These are phyloP conservation scores for Lytechinus variegatus DNA, from an alignment of 35 echinoderm and acorn worm species.

Conservation along the genomic window DNA sequence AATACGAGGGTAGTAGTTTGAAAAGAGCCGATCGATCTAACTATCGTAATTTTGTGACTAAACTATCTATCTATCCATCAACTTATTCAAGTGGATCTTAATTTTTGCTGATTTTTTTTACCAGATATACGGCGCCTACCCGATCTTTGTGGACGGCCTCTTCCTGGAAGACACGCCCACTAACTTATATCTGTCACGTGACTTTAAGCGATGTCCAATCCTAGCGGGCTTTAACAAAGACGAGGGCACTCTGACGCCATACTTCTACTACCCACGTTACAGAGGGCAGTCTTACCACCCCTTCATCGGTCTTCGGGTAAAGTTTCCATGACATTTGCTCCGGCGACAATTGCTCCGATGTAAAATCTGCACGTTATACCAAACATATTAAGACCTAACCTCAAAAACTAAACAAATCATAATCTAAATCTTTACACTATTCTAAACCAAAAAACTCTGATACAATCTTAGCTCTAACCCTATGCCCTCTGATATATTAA, in stretches of 20 bases:
- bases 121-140: background rate
- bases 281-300: background rate
- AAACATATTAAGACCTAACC: too few species aligned
- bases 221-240: slow-evolving; percentile 22
- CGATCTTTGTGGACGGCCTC: background rate
- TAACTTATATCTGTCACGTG: background rate
- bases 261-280: background rate
- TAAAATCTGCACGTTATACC: too few species aligned
- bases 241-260: slow-evolving; percentile 22
- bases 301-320: background rate
- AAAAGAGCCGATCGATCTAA: too few species aligned
- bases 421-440: too few species aligned
- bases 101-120: background rate
- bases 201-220: slow-evolving; percentile 29
- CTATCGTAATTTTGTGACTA: too few species aligned
- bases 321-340: background rate
- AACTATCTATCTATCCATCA: too few species aligned
- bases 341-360: too few species aligned
- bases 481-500: too few species aligned
- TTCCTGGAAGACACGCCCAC: slow-evolving; percentile 45
- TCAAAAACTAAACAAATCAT: too few species aligned
- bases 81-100: background rate
- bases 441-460: too few species aligned
- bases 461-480: too few species aligned
- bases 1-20: too few species aligned